phyloP scores from a whole-genome alignment of 2,888 invertebrate genomes.

The Oligia fasciuncula region DNA sequence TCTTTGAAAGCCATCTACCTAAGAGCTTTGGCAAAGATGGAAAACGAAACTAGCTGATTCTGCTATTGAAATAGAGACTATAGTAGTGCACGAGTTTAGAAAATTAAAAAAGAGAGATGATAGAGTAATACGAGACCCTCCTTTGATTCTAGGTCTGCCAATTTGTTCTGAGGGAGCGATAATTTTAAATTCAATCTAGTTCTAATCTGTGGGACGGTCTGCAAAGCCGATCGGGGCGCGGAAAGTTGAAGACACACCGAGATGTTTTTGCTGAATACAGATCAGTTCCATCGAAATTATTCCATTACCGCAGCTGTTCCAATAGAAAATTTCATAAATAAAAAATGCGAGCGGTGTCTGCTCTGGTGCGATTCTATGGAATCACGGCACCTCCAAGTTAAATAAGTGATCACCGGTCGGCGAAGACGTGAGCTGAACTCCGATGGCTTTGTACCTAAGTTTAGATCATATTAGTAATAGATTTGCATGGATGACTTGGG shows the following conservation, averaged over 20 bases:
- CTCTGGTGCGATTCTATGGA: constrained; percentile 84
- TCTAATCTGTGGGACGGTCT: constrained; percentile 74
- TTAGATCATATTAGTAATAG: constrained; percentile 68
- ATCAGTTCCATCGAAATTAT: constrained; percentile 85
- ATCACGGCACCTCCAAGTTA: constrained; percentile 87
- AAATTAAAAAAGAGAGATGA: constrained; percentile 26
- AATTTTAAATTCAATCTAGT: constrained; percentile 79
- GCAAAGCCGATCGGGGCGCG: constrained; percentile 74
- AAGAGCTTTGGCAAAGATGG: constrained; percentile 46
- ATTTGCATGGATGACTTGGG: constrained; percentile 42
- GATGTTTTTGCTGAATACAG: constrained; percentile 84
- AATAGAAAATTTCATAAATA: constrained; percentile 87
- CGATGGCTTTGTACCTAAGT: constrained; percentile 77
- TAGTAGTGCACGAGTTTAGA: constrained; percentile 20
- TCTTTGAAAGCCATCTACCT: constrained; percentile 66
- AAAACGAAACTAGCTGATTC: constrained; percentile 30
- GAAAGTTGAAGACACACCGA: constrained; percentile 77
- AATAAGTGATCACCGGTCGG: constrained; percentile 88
- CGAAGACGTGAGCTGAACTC: constrained; percentile 81
- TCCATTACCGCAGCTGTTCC: constrained; percentile 82
- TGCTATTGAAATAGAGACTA: constrained; percentile 3
- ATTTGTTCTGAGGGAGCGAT: constrained; percentile 56
- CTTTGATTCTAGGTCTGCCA: constrained; percentile 44
- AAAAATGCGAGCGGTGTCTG: constrained; percentile 82
- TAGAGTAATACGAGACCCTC: constrained; percentile 17